These are phyloP conservation scores for Ceyx cyanopectus DNA, from an alignment of 2,113 vertebrate genomes.

Conservation along the genomic window DNA sequence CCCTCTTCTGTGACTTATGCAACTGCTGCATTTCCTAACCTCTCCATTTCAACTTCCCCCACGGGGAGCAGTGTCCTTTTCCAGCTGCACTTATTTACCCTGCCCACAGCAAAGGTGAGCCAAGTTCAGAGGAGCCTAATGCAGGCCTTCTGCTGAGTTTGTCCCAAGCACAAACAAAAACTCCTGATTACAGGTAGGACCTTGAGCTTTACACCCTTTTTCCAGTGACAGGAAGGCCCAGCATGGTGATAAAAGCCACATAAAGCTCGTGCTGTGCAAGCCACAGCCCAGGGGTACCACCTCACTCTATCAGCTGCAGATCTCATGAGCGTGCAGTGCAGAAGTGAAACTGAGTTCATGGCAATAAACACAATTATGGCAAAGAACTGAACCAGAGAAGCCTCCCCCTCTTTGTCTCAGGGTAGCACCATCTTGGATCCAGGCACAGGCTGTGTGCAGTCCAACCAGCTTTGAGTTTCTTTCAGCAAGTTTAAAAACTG, in stretches of 20 bases:
- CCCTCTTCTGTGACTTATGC: rapidly evolving
- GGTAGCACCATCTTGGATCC: neutral
- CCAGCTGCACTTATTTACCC: neutral
- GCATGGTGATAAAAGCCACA: neutral
- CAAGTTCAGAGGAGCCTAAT: neutral
- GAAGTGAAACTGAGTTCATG: neutral
- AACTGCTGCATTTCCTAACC: neutral
- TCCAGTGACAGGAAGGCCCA: neutral
- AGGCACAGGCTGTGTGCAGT: neutral
- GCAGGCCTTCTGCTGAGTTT: neutral
- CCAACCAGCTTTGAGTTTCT: neutral
- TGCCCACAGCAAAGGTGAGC: neutral
- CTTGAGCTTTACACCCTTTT: neutral
- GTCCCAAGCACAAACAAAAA: neutral
- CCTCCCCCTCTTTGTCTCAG: neutral
- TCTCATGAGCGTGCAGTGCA: neutral
- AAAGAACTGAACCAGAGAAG: neutral
- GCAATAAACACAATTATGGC: neutral
- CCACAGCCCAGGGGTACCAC: neutral
- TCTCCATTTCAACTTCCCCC: neutral
- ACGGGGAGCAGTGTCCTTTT: neutral
- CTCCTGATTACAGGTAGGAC: neutral
- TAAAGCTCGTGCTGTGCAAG: neutral
- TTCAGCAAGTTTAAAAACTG: neutral
- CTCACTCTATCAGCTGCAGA: neutral